These are phyloP conservation scores for Morone saxatilis DNA, from an alignment of 2,113 vertebrate genomes.

Conservation along the genomic window DNA sequence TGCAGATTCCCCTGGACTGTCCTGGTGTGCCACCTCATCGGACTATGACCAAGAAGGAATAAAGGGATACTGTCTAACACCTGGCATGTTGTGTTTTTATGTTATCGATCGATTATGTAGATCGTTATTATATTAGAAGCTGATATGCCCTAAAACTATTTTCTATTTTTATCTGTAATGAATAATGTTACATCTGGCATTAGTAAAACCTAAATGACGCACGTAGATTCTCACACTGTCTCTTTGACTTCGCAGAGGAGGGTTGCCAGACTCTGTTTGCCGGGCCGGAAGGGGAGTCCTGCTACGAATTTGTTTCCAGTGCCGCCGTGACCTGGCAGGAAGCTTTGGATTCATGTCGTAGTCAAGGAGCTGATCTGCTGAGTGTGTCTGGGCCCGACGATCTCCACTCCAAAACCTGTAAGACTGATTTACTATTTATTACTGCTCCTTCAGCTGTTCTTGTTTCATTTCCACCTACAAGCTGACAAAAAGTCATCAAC, in stretches of 20 bases:
- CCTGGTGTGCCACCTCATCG: conserved; percentile 91
- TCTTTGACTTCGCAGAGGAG: conserved; percentile 83
- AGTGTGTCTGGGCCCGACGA: conserved; percentile 85
- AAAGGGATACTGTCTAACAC: conserved; percentile 90
- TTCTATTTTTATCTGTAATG: neutral
- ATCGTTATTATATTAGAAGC: neutral
- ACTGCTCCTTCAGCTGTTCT: neutral
- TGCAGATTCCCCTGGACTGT: conserved; percentile 4
- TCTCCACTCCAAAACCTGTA: conserved; percentile 78
- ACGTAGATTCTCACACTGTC: neutral
- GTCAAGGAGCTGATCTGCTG: conserved; percentile 92
- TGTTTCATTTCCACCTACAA: neutral
- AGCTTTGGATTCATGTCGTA: conserved; percentile 91
- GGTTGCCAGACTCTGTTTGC: conserved; percentile 89
- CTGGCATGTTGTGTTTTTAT: conserved; percentile 80
- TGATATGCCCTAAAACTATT: neutral
- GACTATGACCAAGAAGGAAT: conserved; percentile 84
- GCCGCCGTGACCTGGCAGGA: conserved; percentile 91
- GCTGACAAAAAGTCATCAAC: neutral
- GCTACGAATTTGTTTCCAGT: conserved; percentile 91
- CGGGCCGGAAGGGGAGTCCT: conserved; percentile 80
- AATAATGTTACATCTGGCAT: neutral
- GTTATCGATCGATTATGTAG: neutral
- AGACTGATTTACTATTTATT: conserved; percentile 18
- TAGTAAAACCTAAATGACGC: neutral